These are phyloP conservation scores for Stegodyphus mimosarum DNA, from an alignment of 1,140 invertebrate species.

Conservation along the genomic window DNA sequence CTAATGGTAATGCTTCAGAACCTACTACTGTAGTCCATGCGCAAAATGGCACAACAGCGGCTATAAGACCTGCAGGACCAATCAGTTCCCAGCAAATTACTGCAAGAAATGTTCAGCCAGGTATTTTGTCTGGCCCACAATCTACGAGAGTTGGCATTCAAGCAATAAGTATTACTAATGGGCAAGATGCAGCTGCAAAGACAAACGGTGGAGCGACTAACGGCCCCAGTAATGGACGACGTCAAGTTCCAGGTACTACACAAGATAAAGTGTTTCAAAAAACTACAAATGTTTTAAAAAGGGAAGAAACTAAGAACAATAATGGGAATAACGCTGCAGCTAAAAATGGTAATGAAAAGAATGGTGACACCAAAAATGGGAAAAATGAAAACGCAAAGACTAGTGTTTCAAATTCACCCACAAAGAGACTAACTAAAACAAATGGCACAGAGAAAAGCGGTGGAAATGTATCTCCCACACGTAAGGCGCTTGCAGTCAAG, in stretches of 20 bases:
- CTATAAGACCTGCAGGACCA: conserved; percentile 7
- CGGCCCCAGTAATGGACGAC: neutral
- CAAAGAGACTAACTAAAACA: neutral
- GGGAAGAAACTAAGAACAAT: conserved; percentile 44
- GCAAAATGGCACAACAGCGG: neutral
- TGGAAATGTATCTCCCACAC: neutral
- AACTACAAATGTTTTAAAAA: conserved; percentile 36
- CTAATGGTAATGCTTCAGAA: conserved; percentile 30
- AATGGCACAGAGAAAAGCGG: conserved; percentile 21
- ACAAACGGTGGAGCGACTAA: neutral
- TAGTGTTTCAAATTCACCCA: neutral
- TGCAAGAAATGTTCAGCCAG: conserved; percentile 32
- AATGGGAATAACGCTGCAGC: neutral
- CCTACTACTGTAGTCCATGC: conserved; percentile 34
- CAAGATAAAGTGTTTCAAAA: conserved; percentile 40
- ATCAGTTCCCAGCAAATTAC: conserved; percentile 39
- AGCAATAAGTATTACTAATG: conserved; percentile 25
- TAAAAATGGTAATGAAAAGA: conserved; percentile 12
- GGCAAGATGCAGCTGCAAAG: conserved; percentile 2
- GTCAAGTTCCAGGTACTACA: neutral
- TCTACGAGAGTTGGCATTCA: conserved; percentile 37
- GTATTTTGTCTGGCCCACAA: conserved; percentile 12
- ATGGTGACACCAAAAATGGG: neutral
- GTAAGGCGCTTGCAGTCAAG: neutral
- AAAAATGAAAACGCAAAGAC: conserved; percentile 3